Evolutionary conservation across 92 coral and sea anemone species (phyloP), one percentile per base, ranked within the genome.

Genomic region (Zoanthus sociatus): DNA sequence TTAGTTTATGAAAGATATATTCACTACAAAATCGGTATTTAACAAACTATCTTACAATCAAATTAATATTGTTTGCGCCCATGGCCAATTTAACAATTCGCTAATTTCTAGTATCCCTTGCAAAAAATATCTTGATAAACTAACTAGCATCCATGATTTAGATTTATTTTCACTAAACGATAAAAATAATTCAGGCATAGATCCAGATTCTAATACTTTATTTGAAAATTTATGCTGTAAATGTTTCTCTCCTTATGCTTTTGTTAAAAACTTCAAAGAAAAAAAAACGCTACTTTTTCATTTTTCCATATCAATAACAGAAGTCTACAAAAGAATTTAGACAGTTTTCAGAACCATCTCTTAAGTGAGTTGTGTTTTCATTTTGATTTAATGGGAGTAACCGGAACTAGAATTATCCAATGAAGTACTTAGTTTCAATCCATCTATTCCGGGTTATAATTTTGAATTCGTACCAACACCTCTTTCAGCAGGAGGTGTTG

Each of bases 341-440:
- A 86, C 17, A 76, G 75, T 53, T 53, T 86, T 10, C 89, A 86
- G 58, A 45, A 15, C 14, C 89, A 86, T 63, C 75, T 86, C n/a
- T 26, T 86, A 76, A 21, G 50, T 16, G 84, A 86, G 45, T 33
- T 33, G 42, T 33, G 42, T 33, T 33, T 33, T 33, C 42, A 33
- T 33, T 33, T 33, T 33, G 42, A 33, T 33, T 1, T 33, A 33
- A 33, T 33, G 42, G 42, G 42, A 33, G 42, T 33, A 33, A 33
- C 42, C 42, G 42, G 3, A 33, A 33, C 42, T 33, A 33, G 42
- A 33, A 33, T 33, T 33, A n/a, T 33, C 42, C 75, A 44, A 76
- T 33, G 83, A 17, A 42, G 56, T n/a, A 56, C 44, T 69, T 0
- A 37, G 61, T 9, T 86, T 86, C 51, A 86, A 86, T 71, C 83